These are phyloP conservation scores for Criorhina ranunculi DNA, from an alignment of 2,888 invertebrate species.

Conservation along the genomic window DNA sequence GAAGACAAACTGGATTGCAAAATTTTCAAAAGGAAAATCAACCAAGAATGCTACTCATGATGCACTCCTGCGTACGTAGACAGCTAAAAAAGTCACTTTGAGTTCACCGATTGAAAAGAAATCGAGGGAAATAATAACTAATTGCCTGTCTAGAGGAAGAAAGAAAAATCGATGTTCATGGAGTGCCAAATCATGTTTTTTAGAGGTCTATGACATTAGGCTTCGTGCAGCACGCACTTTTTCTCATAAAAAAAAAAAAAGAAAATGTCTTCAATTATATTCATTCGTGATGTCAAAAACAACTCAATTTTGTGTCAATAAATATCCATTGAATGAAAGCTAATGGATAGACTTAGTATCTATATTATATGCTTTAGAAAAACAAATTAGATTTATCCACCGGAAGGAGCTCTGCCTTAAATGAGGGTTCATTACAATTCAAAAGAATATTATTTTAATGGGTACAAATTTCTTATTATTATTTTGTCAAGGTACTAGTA, in stretches of 20 bases:
- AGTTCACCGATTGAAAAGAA: not conserved
- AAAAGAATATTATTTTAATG: not conserved
- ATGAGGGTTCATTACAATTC: not conserved
- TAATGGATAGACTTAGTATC: not conserved
- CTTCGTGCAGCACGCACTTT: conserved; percentile 43
- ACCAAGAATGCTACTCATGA: too few relatives aligned
- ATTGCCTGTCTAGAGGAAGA: not conserved
- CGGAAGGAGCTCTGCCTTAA: not conserved
- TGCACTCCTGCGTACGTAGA: too few relatives aligned
- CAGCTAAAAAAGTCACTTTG: not conserved
- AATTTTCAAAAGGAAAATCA: too few relatives aligned
- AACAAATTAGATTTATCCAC: not conserved
- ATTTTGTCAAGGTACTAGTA: not conserved
- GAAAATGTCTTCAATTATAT: conserved; percentile 24
- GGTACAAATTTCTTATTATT: not conserved
- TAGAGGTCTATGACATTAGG: conserved; percentile 4
- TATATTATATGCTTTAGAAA: not conserved
- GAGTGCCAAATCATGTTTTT: conserved; percentile 29
- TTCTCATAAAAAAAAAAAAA: not conserved
- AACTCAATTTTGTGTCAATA: conserved; percentile 32
- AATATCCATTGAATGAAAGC: too few relatives aligned
- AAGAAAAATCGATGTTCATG: conserved; percentile 23
- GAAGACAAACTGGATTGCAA: too few relatives aligned
- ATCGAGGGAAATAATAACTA: not conserved
- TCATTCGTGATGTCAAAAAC: conserved; percentile 29